These are phyloP conservation scores for Orchestia grillus DNA, from an alignment of 1,140 invertebrate species.

Conservation along the genomic window DNA sequence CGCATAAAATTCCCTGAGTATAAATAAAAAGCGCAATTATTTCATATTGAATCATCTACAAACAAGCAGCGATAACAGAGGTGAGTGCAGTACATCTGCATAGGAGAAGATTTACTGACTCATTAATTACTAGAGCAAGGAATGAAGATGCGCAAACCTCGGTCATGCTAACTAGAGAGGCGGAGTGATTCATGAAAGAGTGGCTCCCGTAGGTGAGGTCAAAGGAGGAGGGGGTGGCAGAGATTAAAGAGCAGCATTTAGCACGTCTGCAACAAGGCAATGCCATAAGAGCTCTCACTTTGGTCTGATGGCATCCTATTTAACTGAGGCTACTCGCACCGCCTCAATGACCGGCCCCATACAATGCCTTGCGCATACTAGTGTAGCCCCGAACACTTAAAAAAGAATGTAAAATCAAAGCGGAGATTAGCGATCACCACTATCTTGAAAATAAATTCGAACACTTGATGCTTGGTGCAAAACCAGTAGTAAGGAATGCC, in stretches of 20 bases:
- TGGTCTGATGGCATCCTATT: constrained; percentile 20
- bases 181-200: neutral
- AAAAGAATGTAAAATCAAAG: neutral
- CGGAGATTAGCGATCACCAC: neutral
- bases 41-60: too few species aligned
- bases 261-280: constrained; percentile 24
- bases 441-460: neutral
- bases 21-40: too few species aligned
- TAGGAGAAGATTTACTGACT: neutral
- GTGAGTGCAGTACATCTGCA: neutral
- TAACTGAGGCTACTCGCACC: constrained; percentile 21
- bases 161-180: neutral
- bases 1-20: too few species aligned
- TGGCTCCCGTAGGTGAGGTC: neutral
- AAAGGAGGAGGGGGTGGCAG: neutral
- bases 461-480: neutral
- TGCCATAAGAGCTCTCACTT: constrained; percentile 43
- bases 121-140: neutral
- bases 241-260: constrained; percentile 39
- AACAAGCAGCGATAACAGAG: too few species aligned
- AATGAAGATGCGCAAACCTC: neutral
- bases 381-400: neutral
- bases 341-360: constrained; percentile 6
- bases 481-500: neutral
- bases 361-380: neutral